These are phyloP conservation scores for Xyrauchen texanus DNA, from an alignment of 2,113 vertebrate species.

Conservation along the genomic window DNA sequence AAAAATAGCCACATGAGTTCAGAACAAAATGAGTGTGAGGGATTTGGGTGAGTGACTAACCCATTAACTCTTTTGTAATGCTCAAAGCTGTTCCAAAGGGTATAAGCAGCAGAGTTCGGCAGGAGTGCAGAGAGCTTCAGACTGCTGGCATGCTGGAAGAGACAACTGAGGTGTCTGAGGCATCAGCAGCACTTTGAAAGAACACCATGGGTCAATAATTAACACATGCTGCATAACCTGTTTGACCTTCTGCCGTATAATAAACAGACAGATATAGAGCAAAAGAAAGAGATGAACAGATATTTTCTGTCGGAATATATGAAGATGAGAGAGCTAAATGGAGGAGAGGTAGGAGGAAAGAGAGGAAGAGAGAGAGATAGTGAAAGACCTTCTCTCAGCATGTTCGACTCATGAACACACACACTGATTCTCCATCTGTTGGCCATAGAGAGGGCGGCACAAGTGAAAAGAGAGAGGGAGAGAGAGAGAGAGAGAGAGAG, in stretches of 20 bases:
- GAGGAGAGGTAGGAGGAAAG: constrained; percentile 42
- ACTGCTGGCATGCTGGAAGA: constrained; percentile 24
- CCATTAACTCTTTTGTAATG: background rate
- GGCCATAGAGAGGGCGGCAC: constrained; percentile 44
- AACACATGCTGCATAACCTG: constrained; percentile 37
- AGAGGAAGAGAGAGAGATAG: constrained; percentile 52
- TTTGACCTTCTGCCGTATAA: constrained; percentile 43
- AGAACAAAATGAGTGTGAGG: too few relatives aligned
- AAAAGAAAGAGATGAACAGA: background rate
- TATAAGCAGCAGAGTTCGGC: background rate
- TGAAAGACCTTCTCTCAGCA: constrained; percentile 64
- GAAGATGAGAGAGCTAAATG: constrained; percentile 42
- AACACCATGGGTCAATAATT: constrained; percentile 44
- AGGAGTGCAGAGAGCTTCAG: background rate
- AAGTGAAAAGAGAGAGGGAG: constrained; percentile 23
- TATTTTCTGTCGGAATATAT: constrained; percentile 19
- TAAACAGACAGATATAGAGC: constrained; percentile 22
- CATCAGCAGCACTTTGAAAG: constrained; percentile 21
- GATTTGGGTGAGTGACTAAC: too few relatives aligned
- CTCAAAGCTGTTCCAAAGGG: constrained; percentile 11
- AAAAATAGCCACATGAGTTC: too few relatives aligned
- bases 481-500: constrained; percentile 14
- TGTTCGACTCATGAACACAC: constrained; percentile 67
- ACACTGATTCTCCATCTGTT: constrained; percentile 76
- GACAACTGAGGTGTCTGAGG: constrained; percentile 25